Evolutionary conservation across 1,140 invertebrate genomes (phyloP), one percentile per base, ranked within the genome.

Genomic region (Zaprionus taronus): DNA sequence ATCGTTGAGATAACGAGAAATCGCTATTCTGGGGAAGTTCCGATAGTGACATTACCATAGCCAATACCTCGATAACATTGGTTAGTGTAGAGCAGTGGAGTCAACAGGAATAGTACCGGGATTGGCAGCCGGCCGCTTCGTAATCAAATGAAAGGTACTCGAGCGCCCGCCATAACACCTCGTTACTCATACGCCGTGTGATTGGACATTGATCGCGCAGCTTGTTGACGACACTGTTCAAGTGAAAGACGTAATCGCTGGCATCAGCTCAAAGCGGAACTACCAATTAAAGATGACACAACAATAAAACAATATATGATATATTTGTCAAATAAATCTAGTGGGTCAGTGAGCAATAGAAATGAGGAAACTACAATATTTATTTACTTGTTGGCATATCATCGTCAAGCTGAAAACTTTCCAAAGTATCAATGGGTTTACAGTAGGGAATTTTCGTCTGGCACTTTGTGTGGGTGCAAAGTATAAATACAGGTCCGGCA

Each of bases 11-110:
- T 91, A 90, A 90, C 66, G 20, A 20, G 9, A 17, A 12, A 58
- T 17, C 53, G 9, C 28, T 24, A 74, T 72, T 86, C 78, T 75
- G 38, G 73, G 80, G 73, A 74, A 90, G 76, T 80, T 91, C 72
- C 26, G 81, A 66, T 79, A 90, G 49, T 74, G 70, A 84, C 75
- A 83, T 89, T 89, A 73, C 83, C 74, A 89, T 76, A 81, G 75
- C 81, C 73, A 79, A 63, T 51, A 75, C 44, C 44, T 28, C 22
- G 83, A 86, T 86, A 79, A 63, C 26, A 17, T 9, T n/a, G 41
- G 56, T 36, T n/a, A 12, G 17, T 53, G 57, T n/a, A n/a, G n/a
- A n/a, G n/a, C n/a, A n/a, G 72, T 49, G 17, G 26, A 9, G 26
- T 38, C 26, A 55, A 12, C 12, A 34, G 41, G 58, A 70, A 49